Conservation (phyloP, 2,797 vertebrate species). For the Macrochelys suwanniensis region DNA sequence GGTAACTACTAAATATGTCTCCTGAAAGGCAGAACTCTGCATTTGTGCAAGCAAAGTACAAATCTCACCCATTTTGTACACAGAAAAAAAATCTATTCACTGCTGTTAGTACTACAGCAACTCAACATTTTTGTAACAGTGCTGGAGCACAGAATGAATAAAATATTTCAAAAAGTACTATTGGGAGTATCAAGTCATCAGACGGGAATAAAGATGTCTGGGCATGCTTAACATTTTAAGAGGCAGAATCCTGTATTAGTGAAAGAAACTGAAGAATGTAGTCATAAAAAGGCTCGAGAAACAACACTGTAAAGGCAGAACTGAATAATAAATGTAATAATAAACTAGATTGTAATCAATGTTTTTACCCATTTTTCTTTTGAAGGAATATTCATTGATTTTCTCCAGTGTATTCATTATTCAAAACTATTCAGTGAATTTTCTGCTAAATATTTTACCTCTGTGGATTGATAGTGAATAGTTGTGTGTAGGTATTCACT, state of each 20-base stretch:
- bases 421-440: background rate
- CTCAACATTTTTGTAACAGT: constrained; percentile 9
- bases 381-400: background rate
- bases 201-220: background rate
- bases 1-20: constrained; percentile 27
- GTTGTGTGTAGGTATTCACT: background rate
- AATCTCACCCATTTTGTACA: background rate
- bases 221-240: background rate
- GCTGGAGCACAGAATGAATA: constrained; percentile 4
- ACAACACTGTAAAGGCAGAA: constrained; percentile 13
- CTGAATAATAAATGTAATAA: constrained; percentile 15
- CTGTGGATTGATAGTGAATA: background rate
- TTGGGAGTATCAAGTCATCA: background rate
- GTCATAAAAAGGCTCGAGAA: background rate
- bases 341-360: background rate
- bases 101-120: constrained; percentile 47
- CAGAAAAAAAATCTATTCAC: background rate
- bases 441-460: background rate
- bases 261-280: background rate
- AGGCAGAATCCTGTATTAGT: background rate
- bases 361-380: background rate
- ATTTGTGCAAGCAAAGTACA: constrained; percentile 14
- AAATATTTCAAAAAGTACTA: constrained; percentile 30
- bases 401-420: background rate
- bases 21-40: constrained; percentile 7